phyloP scores from a whole-genome alignment of 2,113 vertebrate species.

The Mormoops blainvillei region DNA sequence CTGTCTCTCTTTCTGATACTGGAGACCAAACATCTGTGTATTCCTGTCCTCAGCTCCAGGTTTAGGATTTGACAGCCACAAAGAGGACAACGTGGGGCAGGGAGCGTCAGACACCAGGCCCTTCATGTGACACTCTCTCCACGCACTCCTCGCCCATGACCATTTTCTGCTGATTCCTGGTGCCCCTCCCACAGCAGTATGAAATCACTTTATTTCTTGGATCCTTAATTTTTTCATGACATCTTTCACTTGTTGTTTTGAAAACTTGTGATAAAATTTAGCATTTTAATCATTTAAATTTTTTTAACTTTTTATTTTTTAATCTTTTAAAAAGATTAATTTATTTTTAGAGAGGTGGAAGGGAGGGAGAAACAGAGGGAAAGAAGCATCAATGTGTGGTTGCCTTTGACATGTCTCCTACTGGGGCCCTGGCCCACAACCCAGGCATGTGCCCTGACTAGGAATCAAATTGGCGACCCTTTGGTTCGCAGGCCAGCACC shows the following conservation, averaged over 20 bases:
- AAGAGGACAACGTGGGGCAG: accelerated
- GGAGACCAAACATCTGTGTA: not conserved
- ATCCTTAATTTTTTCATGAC: not conserved
- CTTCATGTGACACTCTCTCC: not conserved
- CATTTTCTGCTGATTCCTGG: not conserved
- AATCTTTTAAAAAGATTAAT: no score
- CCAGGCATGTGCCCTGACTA: no score
- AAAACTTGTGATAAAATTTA: not conserved
- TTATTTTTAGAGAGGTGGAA: no score
- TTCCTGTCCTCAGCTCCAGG: not conserved
- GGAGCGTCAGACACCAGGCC: not conserved
- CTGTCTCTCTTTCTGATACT: not conserved
- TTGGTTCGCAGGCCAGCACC: no score
- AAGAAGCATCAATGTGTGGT: no score
- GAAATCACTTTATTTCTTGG: not conserved
- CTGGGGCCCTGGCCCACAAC: no score
- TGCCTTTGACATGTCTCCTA: no score
- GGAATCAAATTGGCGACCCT: no score
- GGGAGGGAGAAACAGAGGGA: no score
- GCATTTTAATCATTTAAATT: not conserved
- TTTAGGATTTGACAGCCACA: not conserved
- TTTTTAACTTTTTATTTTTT: no score
- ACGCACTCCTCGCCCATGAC: no score
- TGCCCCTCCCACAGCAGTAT: not conserved
- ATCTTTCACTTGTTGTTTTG: not conserved